phyloP scores from a whole-genome alignment of 2,797 vertebrate species.

The Falco biarmicus region DNA sequence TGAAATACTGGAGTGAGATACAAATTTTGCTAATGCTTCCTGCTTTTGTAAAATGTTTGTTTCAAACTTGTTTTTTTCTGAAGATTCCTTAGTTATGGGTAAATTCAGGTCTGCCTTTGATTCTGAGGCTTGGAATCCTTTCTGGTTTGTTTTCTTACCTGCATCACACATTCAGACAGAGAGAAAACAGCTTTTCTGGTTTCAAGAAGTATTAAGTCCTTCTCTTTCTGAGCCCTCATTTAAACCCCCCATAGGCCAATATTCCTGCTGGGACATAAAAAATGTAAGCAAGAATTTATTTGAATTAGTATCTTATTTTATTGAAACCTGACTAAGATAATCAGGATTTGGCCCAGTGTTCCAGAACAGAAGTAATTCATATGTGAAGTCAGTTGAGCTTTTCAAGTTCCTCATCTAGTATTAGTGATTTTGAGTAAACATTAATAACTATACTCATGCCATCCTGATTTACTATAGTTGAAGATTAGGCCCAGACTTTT shows the following conservation, averaged over 20 bases:
- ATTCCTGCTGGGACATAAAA: not conserved
- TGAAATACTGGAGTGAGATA: not conserved
- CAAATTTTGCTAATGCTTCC: not conserved
- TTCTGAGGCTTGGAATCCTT: not conserved
- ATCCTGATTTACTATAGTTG: not conserved
- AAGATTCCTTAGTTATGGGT: not conserved
- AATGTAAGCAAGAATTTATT: not conserved
- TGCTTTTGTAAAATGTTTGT: not conserved
- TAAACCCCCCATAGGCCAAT: not conserved
- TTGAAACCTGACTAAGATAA: not conserved
- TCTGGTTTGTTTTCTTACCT: not conserved
- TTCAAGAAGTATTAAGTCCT: not conserved
- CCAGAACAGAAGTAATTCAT: not conserved
- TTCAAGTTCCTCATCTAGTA: not conserved
- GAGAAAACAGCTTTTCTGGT: not conserved
- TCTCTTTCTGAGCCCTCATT: not conserved
- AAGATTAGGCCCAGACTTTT: not conserved
- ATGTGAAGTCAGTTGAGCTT: not conserved
- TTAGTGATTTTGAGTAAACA: not conserved
- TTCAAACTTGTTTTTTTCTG: not conserved
- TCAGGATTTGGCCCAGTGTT: not conserved
- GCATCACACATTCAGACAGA: not conserved
- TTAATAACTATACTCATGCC: not conserved
- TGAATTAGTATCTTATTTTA: not conserved
- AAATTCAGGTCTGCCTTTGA: not conserved